phyloP scores from a whole-genome alignment of 92 coral and sea anemone genomes.

The Hydrozoanthus gracilis region DNA sequence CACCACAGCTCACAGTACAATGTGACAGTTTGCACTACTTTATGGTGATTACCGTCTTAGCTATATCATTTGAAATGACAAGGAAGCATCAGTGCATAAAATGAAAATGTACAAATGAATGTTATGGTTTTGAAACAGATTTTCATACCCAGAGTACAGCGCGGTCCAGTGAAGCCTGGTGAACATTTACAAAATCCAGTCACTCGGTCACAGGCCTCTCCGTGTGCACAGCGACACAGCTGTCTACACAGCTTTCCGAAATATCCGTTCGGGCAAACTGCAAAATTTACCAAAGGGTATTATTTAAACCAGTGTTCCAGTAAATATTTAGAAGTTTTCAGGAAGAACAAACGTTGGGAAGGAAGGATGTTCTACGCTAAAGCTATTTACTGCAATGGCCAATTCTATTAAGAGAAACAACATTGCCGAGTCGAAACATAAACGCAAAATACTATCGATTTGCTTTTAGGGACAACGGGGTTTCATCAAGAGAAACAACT shows the following conservation, averaged over 20 bases:
- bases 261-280: conserved; percentile 65
- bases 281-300: neutral
- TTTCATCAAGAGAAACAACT: too few relatives aligned
- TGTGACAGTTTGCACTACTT: neutral
- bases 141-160: conserved; percentile 65
- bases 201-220: conserved; percentile 67
- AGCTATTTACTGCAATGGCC: too few relatives aligned
- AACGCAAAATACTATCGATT: too few relatives aligned
- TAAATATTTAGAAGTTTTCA: neutral
- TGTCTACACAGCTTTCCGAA: conserved; percentile 66
- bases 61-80: too few relatives aligned
- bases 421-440: too few relatives aligned
- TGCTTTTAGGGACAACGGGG: too few relatives aligned
- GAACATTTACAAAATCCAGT: conserved; percentile 73
- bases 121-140: too few relatives aligned
- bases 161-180: conserved; percentile 69
- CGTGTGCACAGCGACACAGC: conserved; percentile 49
- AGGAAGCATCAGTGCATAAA: neutral
- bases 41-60: neutral
- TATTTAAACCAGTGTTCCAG: neutral
- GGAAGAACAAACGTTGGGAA: too few relatives aligned
- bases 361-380: too few relatives aligned
- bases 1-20: too few relatives aligned
- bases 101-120: too few relatives aligned
- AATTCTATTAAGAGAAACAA: too few relatives aligned